phyloP scores from a whole-genome alignment of 2,113 vertebrate species.

The Aegithalos caudatus region DNA sequence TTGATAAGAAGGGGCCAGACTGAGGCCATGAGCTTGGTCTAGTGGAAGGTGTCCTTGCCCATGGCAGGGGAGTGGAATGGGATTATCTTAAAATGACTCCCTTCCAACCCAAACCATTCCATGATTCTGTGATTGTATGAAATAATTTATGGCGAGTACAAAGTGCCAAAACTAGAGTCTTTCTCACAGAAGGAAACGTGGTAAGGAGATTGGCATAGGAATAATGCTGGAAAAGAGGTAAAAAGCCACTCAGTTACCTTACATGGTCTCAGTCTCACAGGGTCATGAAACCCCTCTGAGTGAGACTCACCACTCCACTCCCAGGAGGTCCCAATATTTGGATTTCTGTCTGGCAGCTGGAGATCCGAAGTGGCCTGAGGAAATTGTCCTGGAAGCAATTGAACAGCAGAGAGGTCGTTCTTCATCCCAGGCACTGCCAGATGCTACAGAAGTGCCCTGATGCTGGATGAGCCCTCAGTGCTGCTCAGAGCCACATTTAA shows the following conservation, averaged over 20 bases:
- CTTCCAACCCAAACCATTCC: neutral
- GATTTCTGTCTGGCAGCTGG: constrained; percentile 5
- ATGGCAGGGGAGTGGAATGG: neutral
- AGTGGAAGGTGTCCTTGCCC: neutral
- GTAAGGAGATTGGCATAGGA: neutral
- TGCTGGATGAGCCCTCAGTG: neutral
- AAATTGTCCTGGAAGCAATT: constrained; percentile 37
- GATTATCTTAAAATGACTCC: neutral
- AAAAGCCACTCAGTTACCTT: constrained; percentile 68
- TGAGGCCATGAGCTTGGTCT: neutral
- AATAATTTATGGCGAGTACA: neutral
- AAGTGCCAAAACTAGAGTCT: neutral
- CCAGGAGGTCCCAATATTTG: constrained; percentile 66
- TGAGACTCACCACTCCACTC: constrained; percentile 77
- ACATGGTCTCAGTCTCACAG: constrained; percentile 61
- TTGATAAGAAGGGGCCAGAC: neutral
- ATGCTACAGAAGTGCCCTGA: accelerated
- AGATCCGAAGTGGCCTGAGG: neutral
- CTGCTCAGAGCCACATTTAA: neutral
- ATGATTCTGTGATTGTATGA: neutral
- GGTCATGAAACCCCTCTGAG: neutral
- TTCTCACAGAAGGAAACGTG: neutral
- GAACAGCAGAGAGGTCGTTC: neutral
- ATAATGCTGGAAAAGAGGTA: neutral
- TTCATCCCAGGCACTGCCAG: neutral